Evolutionary conservation across 2,113 vertebrate genomes (phyloP).

Genomic region (Thermophis baileyi): DNA sequence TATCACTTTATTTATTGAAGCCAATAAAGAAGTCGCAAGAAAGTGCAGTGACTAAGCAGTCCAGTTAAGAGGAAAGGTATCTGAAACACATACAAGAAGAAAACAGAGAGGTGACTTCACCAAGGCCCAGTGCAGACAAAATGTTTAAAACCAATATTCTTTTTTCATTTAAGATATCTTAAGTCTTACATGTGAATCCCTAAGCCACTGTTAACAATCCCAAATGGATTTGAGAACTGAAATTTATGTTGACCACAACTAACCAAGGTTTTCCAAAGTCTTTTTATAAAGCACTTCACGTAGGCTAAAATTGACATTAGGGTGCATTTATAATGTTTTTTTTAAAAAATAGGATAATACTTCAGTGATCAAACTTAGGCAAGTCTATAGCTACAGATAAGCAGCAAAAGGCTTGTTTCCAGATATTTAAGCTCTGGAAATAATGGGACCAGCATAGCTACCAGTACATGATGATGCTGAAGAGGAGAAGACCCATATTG

Average conservation of each 20-base stretch:
- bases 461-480: neutral
- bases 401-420: neutral
- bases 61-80: conserved; percentile 19
- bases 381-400: neutral
- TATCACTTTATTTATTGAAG: conserved; percentile 57
- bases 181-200: neutral
- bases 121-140: neutral
- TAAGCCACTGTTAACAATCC: neutral
- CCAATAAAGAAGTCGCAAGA: conserved; percentile 39
- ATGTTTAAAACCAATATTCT: neutral
- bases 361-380: neutral
- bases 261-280: neutral
- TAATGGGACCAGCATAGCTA: neutral
- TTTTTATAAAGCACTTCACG: neutral
- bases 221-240: neutral
- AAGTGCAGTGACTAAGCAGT: conserved; percentile 43
- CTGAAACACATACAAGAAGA: neutral
- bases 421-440: neutral
- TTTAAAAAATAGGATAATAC: neutral
- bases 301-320: neutral
- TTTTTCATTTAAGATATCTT: neutral
- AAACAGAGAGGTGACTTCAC: conserved; percentile 5
- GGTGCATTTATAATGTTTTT: neutral
- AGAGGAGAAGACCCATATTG: neutral
- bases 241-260: neutral